Evolutionary conservation across 2,797 vertebrate genomes (phyloP).

Genomic region (Siniperca obscura): DNA sequence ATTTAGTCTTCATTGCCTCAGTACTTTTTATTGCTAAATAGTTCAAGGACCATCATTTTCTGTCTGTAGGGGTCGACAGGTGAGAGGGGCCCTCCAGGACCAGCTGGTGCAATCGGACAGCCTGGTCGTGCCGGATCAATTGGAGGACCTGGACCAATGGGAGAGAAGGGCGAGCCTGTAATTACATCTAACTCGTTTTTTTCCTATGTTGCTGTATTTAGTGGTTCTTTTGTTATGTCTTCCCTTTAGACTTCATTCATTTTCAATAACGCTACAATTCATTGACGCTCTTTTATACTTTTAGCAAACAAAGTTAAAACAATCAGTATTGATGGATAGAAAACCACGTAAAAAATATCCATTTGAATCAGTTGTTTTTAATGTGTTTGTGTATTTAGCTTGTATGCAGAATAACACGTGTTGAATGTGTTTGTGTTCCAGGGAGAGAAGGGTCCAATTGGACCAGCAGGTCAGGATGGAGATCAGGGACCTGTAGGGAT

Average conservation of each 20-base stretch:
- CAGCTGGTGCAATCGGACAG: slow-evolving; percentile 94
- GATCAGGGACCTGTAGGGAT: slow-evolving; percentile 94
- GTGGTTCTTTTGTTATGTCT: not conserved
- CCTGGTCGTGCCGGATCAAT: slow-evolving; percentile 92
- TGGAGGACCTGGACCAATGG: slow-evolving; percentile 93
- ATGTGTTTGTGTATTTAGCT: not conserved
- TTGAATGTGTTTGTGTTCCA: slow-evolving; percentile 68
- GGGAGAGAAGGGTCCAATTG: slow-evolving; percentile 95
- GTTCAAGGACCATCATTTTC: not conserved
- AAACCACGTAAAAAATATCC: not conserved
- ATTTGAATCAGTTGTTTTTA: not conserved
- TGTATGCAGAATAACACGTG: not conserved
- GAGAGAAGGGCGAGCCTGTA: slow-evolving; percentile 97
- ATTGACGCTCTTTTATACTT: not conserved
- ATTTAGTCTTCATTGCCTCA: not conserved
- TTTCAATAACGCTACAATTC: not conserved
- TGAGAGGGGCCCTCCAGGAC: slow-evolving; percentile 91
- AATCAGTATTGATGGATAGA: not conserved
- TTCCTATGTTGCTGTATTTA: not conserved
- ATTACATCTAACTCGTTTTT: slow-evolving; percentile 60
- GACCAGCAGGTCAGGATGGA: slow-evolving; percentile 94
- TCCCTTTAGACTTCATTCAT: not conserved
- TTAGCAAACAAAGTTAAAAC: not conserved
- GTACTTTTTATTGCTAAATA: not conserved
- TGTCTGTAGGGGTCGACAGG: slow-evolving; percentile 89